Percentiles rank a stretch among this genome's conserved stretches.
Evolutionary conservation across 1,140 invertebrate species (phyloP).

Genomic region (Euura lappo): DNA sequence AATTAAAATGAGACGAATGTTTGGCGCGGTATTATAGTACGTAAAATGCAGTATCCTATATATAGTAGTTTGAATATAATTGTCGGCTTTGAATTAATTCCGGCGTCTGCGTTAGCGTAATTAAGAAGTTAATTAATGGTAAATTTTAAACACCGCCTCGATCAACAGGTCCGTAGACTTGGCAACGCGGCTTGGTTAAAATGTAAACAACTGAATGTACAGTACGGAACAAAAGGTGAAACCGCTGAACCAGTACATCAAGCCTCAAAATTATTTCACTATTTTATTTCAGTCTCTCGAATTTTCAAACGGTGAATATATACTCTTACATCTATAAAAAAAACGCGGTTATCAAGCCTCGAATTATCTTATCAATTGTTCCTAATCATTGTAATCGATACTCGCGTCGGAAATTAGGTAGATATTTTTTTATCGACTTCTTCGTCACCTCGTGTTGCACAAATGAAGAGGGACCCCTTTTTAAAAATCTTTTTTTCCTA

Average conservation of each 20-base stretch:
- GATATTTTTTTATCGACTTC: too few relatives aligned
- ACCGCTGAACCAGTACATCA: background rate
- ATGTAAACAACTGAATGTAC: constrained; percentile 56
- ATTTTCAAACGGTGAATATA: too few relatives aligned
- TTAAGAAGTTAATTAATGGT: constrained; percentile 50
- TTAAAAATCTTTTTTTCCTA: background rate
- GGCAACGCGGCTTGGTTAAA: constrained; percentile 57
- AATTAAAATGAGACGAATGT: background rate
- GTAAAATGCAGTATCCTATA: too few relatives aligned
- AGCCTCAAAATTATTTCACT: background rate
- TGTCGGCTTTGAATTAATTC: background rate
- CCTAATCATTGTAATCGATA: too few relatives aligned
- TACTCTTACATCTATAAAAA: too few relatives aligned
- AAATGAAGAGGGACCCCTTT: too few relatives aligned
- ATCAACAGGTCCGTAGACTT: constrained; percentile 54
- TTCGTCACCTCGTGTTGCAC: too few relatives aligned
- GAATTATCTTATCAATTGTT: too few relatives aligned
- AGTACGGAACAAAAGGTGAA: background rate
- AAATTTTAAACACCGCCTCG: constrained; percentile 20
- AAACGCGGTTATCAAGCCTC: too few relatives aligned
- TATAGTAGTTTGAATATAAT: background rate
- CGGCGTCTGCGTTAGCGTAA: constrained; percentile 17
- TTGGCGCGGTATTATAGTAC: too few relatives aligned
- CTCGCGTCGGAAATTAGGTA: too few relatives aligned
- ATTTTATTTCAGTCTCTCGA: too few relatives aligned